A percentile compares a stretch with the other conserved stretches of the same genome.
Evolutionary conservation across 2,888 invertebrate genomes (phyloP).

Genomic region (Coelogynopora nodosa): DNA sequence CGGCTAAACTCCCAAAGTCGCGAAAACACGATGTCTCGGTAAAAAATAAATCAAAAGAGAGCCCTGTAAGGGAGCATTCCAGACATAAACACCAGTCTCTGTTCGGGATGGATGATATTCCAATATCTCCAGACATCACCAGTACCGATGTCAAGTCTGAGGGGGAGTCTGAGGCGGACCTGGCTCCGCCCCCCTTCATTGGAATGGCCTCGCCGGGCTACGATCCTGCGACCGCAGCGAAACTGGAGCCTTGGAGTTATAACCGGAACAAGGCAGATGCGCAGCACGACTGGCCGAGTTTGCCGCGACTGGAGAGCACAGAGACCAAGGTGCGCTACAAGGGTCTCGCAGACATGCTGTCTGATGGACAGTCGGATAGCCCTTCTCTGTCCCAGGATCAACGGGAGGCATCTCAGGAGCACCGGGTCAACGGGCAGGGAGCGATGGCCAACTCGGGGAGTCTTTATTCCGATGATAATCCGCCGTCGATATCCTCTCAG

Average conservation of each 20-base stretch:
- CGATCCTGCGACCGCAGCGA: neutral
- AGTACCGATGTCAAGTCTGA: neutral
- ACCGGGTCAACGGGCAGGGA: neutral
- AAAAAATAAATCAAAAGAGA: neutral
- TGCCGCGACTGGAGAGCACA: neutral
- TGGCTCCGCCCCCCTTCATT: neutral
- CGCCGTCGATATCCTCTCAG: slow-evolving; percentile 1
- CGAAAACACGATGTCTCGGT: too few species aligned
- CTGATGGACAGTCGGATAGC: neutral
- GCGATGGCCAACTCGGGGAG: neutral
- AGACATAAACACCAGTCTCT: neutral
- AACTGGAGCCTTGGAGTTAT: neutral
- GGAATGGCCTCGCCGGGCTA: neutral
- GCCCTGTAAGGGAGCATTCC: too few species aligned
- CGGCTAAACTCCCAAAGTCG: too few species aligned
- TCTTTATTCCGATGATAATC: neutral
- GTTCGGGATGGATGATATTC: slow-evolving; percentile 4
- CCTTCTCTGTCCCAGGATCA: neutral
- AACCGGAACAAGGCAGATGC: neutral
- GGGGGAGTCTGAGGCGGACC: neutral
- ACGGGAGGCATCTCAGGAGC: neutral
- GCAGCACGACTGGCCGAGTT: neutral
- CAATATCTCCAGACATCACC: neutral
- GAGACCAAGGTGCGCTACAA: neutral
- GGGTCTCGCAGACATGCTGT: neutral